Base-by-base conservation (phyloP, 2,113 vertebrate species). In the Marcusenius ussheri region DNA sequence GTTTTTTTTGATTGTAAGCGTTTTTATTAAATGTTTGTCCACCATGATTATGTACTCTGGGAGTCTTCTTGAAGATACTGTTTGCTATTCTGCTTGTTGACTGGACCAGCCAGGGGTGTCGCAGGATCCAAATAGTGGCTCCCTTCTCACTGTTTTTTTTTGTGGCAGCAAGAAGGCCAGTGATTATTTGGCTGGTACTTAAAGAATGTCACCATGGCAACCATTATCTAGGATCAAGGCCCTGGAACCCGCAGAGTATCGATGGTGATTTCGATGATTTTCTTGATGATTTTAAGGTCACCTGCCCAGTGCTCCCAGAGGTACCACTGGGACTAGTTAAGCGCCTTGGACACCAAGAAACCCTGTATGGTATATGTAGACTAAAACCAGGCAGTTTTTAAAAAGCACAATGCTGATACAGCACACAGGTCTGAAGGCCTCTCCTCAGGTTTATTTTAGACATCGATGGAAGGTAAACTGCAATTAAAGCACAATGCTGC, bases 11-110 rank as follows among this genome's bases (percentile, higher is more conserved):
- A 19, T 80, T 42, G 74, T 42, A 42, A 39, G 15, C 31, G 3
- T 80, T 70, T 70, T 70, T 80, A 80, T 80, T 80, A 80, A 80
- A 80, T 80, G 35, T 80, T 80, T 80, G 35, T 80, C 15, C 74
- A 42, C 35, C 74, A 80, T 80, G 74, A 80, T 39, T 21, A 27
- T 70, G 27, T 70, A 70, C 62, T 42, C 74, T 80, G 74, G 35
- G 17, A 80, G 13, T 39, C 11, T 39, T 35, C 31, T 80, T 80
- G 35, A 27, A 70, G 15, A 80, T 13, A 39, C n/a, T 11, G 10
- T 27, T 31, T 74, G 31, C 31, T 39, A 35, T 42, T 42, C 15
- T 17, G 15, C 70, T 39, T 15, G 74, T 42, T 17, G 27, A 74
- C 27, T 39, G 70, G 70, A 31, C 1, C 31, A 77, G 27, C 27